Conservation (phyloP, 2,113 vertebrate species). For the Caranx melampygus region DNA sequence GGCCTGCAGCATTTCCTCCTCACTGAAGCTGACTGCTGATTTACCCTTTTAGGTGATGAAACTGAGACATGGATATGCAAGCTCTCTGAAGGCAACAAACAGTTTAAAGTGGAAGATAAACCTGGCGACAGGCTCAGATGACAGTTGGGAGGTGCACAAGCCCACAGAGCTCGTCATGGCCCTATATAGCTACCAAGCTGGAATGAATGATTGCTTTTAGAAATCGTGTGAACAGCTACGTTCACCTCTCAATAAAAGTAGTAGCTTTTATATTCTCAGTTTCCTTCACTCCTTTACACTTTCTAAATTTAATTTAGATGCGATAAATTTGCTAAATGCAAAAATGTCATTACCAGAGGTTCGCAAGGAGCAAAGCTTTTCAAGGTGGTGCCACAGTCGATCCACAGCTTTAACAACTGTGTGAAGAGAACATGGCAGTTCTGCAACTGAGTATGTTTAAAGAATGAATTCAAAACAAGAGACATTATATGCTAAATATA, state of each 20-base stretch:
- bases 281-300: constrained; percentile 19
- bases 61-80: constrained; percentile 45
- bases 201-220: constrained; percentile 49
- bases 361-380: constrained; percentile 1
- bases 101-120: constrained; percentile 58
- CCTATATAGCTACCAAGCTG: constrained; percentile 49
- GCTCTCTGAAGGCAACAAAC: constrained; percentile 53
- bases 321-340: constrained; percentile 37
- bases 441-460: constrained; percentile 7
- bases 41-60: constrained; percentile 40
- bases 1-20: constrained; percentile 2
- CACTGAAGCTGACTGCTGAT: constrained; percentile 11
- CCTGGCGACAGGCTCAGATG: constrained; percentile 17
- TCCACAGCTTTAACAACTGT: not conserved
- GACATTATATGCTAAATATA: not conserved
- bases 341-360: constrained; percentile 36
- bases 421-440: not conserved
- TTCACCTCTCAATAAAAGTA: constrained; percentile 29
- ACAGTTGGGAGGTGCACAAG: constrained; percentile 39
- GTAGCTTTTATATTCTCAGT: constrained; percentile 23
- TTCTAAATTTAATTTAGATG: constrained; percentile 46
- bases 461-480: constrained; percentile 7
- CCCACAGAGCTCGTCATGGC: constrained; percentile 53
- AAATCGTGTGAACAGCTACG: constrained; percentile 38
- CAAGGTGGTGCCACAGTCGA: constrained; percentile 4